Percentiles rank a stretch among this genome's conserved stretches.
These are phyloP conservation scores for Meghimatium bilineatum DNA, from an alignment of 2,888 invertebrate species.

Conservation along the genomic window DNA sequence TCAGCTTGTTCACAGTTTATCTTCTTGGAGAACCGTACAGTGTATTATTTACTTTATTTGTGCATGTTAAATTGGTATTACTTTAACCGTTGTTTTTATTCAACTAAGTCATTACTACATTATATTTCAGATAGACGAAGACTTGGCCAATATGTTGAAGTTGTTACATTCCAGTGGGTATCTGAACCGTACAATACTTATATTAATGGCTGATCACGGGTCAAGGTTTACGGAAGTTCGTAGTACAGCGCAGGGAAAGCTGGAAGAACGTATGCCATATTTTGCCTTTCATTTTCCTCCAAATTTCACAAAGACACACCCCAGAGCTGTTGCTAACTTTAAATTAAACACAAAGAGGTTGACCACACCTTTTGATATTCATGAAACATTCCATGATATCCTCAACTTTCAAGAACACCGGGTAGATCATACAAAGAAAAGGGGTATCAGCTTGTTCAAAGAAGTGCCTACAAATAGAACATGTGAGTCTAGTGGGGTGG, in stretches of 20 bases:
- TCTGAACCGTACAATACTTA: constrained; percentile 87
- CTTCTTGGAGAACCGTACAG: no score
- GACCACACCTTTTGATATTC: constrained; percentile 92
- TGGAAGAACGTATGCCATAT: constrained; percentile 93
- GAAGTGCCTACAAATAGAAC: constrained; percentile 83
- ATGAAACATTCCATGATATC: constrained; percentile 86
- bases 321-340: constrained; percentile 81
- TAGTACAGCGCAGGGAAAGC: constrained; percentile 91
- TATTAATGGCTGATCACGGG: constrained; percentile 96
- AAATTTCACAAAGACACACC: constrained; percentile 82
- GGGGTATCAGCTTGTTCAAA: constrained; percentile 73
- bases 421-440: constrained; percentile 50
- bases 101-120: no score
- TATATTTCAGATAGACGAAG: constrained; percentile 82
- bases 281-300: constrained; percentile 88
- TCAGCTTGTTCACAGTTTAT: no score
- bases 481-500: constrained; percentile 91
- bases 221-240: constrained; percentile 86
- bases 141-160: constrained; percentile 80
- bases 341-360: constrained; percentile 83
- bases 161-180: constrained; percentile 81
- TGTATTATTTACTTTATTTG: no score
- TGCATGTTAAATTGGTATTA: no score
- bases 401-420: constrained; percentile 79
- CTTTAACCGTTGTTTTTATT: no score